Base-by-base conservation (phyloP, 64 coral and sea anemone genomes). In the Catalaphyllia jardinei region DNA sequence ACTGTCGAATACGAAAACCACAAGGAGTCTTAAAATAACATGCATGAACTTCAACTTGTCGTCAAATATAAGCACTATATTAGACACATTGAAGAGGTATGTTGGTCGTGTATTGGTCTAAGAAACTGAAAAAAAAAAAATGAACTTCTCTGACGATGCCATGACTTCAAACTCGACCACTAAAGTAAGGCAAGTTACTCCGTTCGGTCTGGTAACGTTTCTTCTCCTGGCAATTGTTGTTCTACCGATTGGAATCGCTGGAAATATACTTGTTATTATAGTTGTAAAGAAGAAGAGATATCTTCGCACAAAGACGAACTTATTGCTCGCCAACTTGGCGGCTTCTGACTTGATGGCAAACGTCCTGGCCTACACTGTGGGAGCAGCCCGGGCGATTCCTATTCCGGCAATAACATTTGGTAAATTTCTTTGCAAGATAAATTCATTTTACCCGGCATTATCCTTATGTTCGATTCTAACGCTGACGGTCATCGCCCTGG, bases 251-350 rank as follows among this genome's bases (percentile, higher is more conserved):
- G 87, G 87, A 9, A 64, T 89, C 30, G 22, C 25, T 78, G 87
- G 87, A 9, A 89, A 89, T 31, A 17, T 78, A 18, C 33, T 89
- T 1, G 75, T 89, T 6, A 52, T 89, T 14, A 19, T 79, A 11
- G 87, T 64, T 51, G 87, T 89, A 15, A 35, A 29, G 61, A 89
- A 78, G 60, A 89, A 78, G 14, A 74, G 87, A 29, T 60, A 29
- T 75, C 87, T 89, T 67, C 87, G 12, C 13, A 77, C 87, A 18
- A 89, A 31, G 17, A 89, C 87, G 6, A 89, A 89, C 87, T 65
- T 77, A 0, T 77, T 89, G 69, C 60, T 89, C 9, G 72, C 75
- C 52, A 89, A 89, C 31, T 65, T 89, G 22, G 87, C 73, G 0
- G 59, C 29, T 24, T 67, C 74, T 29, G 87, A 89, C 19, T 51